phyloP scores from a whole-genome alignment of 2,888 invertebrate genomes.

The Geotrupes spiniger region DNA sequence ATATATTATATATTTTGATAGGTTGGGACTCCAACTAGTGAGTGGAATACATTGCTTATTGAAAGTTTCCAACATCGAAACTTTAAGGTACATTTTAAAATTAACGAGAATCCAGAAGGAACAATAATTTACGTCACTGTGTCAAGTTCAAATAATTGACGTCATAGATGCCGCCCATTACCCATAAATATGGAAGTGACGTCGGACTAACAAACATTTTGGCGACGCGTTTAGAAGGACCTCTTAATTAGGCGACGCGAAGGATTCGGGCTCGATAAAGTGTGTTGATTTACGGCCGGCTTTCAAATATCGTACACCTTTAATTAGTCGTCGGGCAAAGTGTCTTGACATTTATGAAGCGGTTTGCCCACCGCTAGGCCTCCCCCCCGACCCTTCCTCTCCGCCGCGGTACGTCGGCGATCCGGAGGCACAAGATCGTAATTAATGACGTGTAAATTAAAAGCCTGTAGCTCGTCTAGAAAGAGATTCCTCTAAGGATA shows the following conservation, averaged over 20 bases:
- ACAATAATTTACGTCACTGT: no score
- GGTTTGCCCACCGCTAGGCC: conserved; percentile 25
- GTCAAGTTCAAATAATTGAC: no score
- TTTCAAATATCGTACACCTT: conserved; percentile 46
- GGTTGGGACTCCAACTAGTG: no score
- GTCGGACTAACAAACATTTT: conserved; percentile 39
- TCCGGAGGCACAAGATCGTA: conserved; percentile 32
- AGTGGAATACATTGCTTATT: no score
- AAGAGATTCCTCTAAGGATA: conserved; percentile 49
- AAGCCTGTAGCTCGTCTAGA: conserved; percentile 47
- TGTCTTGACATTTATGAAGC: conserved; percentile 47
- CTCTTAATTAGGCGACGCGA: conserved; percentile 39
- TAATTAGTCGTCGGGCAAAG: conserved; percentile 46
- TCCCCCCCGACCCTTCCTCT: background rate
- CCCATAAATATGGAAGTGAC: no score
- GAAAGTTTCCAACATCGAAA: no score
- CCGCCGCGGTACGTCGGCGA: conserved; percentile 37
- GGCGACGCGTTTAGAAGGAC: conserved; percentile 37
- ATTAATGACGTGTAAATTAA: conserved; percentile 50
- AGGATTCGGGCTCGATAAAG: conserved; percentile 42
- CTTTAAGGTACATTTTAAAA: no score
- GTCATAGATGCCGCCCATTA: no score
- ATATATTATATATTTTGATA: no score
- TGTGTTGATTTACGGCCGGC: conserved; percentile 40
- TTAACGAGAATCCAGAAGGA: no score